phyloP scores from a whole-genome alignment of 2,888 invertebrate species.

The Dryobotodes eremita region DNA sequence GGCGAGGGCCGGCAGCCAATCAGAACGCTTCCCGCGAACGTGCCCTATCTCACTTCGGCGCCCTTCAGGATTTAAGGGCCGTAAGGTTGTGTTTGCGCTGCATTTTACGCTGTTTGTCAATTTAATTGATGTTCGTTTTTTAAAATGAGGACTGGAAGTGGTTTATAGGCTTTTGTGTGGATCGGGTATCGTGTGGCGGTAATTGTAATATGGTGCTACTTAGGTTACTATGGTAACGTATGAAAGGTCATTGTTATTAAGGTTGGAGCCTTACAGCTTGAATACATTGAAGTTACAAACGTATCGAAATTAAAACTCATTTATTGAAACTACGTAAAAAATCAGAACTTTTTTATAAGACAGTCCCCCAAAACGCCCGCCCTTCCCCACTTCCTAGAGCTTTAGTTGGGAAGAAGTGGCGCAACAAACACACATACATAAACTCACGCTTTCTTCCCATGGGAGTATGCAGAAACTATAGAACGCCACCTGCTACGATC shows the following conservation, averaged over 20 bases:
- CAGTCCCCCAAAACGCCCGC: no score
- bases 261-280: not conserved
- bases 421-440: no score
- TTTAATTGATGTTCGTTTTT: conserved; percentile 86
- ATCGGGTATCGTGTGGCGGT: conserved; percentile 48
- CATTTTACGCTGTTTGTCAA: conserved; percentile 88
- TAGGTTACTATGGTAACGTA: not conserved
- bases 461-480: no score
- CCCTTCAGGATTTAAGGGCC: conserved; percentile 82
- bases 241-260: conserved; percentile 21
- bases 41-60: conserved; percentile 85
- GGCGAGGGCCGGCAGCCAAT: conserved; percentile 76
- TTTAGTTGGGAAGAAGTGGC: no score
- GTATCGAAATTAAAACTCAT: no score
- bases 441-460: no score
- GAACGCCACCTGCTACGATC: no score
- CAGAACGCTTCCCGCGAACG: conserved; percentile 75
- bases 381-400: no score
- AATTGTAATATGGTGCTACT: conserved; percentile 34
- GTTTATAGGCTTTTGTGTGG: conserved; percentile 61
- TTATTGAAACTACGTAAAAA: no score
- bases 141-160: conserved; percentile 74
- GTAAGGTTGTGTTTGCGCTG: conserved; percentile 87
- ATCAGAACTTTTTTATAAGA: no score
- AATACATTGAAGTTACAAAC: no score